These are phyloP conservation scores for Sisyra terminalis DNA, from an alignment of 2,888 invertebrate species.

Conservation along the genomic window DNA sequence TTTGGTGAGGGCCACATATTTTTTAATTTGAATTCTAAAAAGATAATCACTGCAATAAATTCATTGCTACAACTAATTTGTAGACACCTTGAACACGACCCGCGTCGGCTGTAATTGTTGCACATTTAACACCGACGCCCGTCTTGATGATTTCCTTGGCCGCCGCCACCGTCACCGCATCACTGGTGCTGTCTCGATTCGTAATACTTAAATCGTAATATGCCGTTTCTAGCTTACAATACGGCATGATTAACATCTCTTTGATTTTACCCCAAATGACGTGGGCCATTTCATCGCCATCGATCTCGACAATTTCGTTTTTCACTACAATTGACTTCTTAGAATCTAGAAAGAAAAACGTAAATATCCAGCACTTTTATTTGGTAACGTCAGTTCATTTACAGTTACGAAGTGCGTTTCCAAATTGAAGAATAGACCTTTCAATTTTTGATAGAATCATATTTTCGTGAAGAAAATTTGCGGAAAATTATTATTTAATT, in stretches of 20 bases:
- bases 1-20: slow-evolving; percentile 90
- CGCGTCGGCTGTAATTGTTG: slow-evolving; percentile 83
- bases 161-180: slow-evolving; percentile 73
- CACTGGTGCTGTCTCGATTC: slow-evolving; percentile 64
- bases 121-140: slow-evolving; percentile 81
- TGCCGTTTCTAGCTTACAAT: slow-evolving; percentile 60
- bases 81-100: slow-evolving; percentile 59
- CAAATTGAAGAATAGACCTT: too few species aligned
- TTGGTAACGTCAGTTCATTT: too few species aligned
- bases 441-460: too few species aligned
- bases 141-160: slow-evolving; percentile 70
- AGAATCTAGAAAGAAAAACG: slow-evolving; percentile 31
- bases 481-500: too few species aligned
- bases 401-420: too few species aligned
- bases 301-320: slow-evolving; percentile 73
- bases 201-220: slow-evolving; percentile 77
- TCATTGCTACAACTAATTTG: slow-evolving; percentile 1
- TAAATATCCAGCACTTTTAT: too few species aligned
- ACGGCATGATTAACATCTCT: slow-evolving; percentile 61
- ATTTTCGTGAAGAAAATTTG: too few species aligned
- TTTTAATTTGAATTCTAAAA: slow-evolving; percentile 73
- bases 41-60: background rate
- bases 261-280: slow-evolving; percentile 86
- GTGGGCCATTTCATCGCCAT: slow-evolving; percentile 87
- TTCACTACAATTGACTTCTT: slow-evolving; percentile 40